A percentile compares a stretch with the other conserved stretches of the same genome.
phyloP scores from a whole-genome alignment of 1,140 invertebrate genomes.

The Pinna nobilis region DNA sequence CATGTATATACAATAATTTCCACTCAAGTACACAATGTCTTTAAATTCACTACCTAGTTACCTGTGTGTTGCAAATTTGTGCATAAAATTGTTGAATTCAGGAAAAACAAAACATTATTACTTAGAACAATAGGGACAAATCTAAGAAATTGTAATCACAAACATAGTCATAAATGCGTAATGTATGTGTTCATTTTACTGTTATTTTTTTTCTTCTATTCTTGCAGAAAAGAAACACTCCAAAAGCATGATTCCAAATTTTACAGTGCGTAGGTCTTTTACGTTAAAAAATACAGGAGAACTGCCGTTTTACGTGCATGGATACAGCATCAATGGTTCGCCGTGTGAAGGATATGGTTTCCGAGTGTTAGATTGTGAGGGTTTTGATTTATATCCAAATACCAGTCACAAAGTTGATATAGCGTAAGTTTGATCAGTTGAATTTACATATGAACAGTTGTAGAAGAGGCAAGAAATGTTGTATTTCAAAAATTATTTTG shows the following conservation, averaged over 20 bases:
- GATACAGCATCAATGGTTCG: constrained; percentile 85
- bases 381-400: constrained; percentile 88
- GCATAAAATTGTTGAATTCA: no score
- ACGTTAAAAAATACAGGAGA: constrained; percentile 92
- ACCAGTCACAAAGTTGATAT: constrained; percentile 90
- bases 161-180: neutral
- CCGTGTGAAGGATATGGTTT: constrained; percentile 92
- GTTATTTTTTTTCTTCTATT: neutral
- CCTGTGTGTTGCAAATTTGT: no score
- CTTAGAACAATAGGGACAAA: neutral
- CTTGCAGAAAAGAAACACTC: constrained; percentile 76
- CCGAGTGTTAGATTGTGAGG: constrained; percentile 87
- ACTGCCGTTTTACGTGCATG: constrained; percentile 82
- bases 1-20: no score
- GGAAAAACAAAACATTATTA: no score
- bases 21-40: no score
- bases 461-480: no score
- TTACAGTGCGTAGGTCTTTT: constrained; percentile 89
- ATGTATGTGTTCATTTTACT: neutral
- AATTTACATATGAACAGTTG: no score
- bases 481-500: no score
- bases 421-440: constrained; percentile 77
- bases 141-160: neutral
- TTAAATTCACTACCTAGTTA: no score
- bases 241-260: constrained; percentile 79